Evolutionary conservation across 2,797 vertebrate species (phyloP).

Genomic region (Phalanger gymnotis): DNA sequence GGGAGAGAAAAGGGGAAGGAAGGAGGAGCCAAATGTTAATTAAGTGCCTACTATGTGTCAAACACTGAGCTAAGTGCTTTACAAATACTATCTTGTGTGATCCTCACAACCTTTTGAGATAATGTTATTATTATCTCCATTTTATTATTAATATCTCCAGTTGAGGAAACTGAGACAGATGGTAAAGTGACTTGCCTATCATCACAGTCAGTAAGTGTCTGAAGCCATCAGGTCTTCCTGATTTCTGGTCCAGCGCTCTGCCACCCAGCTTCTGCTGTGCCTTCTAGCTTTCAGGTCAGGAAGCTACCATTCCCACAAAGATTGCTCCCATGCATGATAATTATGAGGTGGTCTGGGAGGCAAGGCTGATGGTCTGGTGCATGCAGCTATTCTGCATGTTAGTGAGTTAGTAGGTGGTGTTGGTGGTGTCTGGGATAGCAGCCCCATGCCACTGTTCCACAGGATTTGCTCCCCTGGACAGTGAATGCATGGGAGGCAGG

Average conservation of each 20-base stretch:
- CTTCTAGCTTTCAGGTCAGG: background rate
- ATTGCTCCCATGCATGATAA: background rate
- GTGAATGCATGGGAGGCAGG: background rate
- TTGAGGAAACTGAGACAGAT: background rate
- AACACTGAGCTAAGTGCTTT: no score
- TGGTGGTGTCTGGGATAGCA: background rate
- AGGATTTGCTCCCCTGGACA: background rate
- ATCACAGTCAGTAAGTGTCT: background rate
- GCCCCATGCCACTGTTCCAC: background rate
- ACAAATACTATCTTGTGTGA: background rate
- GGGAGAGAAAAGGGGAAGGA: background rate
- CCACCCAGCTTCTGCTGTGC: background rate
- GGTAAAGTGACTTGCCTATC: background rate
- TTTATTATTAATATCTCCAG: no score
- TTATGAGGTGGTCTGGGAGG: background rate
- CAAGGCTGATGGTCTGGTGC: background rate
- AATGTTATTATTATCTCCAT: background rate
- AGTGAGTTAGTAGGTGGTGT: background rate
- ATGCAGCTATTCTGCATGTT: background rate
- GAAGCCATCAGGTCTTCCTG: background rate
- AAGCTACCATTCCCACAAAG: background rate
- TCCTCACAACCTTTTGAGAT: background rate
- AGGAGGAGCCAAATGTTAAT: background rate
- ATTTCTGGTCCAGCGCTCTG: background rate
- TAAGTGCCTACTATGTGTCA: background rate